Evolutionary conservation across 2,888 invertebrate species (phyloP).

Genomic region (Apoderus coryli): DNA sequence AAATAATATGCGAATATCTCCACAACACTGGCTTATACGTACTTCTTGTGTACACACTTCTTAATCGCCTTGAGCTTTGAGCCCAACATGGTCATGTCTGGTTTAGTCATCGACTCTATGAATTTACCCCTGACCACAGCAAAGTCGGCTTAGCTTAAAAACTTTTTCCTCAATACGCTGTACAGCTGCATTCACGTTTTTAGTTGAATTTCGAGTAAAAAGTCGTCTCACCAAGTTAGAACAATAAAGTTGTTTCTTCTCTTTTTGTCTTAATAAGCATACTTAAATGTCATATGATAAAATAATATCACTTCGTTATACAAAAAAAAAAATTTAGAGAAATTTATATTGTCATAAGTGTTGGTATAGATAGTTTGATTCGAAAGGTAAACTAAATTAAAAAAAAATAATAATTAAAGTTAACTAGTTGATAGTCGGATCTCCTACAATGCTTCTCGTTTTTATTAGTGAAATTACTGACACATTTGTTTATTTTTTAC

Average conservation of each 20-base stretch:
- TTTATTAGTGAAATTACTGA: background rate
- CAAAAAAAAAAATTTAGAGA: too few species aligned
- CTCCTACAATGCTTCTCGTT: conserved; percentile 5
- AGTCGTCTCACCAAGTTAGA: conserved; percentile 31
- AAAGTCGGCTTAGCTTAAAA: conserved; percentile 24
- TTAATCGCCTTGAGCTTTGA: conserved; percentile 27
- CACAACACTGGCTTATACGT: too few species aligned
- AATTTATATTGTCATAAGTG: too few species aligned
- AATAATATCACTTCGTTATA: too few species aligned
- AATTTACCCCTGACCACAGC: conserved; percentile 27
- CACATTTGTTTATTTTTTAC: conserved; percentile 34
- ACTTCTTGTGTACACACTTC: too few species aligned
- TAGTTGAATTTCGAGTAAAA: conserved; percentile 30
- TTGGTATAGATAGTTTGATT: too few species aligned
- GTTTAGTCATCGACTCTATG: conserved; percentile 25
- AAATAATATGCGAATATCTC: too few species aligned
- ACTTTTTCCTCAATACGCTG: conserved; percentile 30
- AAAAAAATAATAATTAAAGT: conserved; percentile 15
- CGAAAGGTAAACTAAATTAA: too few species aligned
- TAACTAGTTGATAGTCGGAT: conserved; percentile 11
- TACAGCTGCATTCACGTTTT: conserved; percentile 28
- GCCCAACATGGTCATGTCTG: conserved; percentile 29
- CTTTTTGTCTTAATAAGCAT: too few species aligned
- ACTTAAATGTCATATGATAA: too few species aligned
- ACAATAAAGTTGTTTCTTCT: too few species aligned